A percentile compares a stretch with the other conserved stretches of the same genome.
phyloP scores from a whole-genome alignment of 2,113 vertebrate species.

The Phaetusa simplex region DNA sequence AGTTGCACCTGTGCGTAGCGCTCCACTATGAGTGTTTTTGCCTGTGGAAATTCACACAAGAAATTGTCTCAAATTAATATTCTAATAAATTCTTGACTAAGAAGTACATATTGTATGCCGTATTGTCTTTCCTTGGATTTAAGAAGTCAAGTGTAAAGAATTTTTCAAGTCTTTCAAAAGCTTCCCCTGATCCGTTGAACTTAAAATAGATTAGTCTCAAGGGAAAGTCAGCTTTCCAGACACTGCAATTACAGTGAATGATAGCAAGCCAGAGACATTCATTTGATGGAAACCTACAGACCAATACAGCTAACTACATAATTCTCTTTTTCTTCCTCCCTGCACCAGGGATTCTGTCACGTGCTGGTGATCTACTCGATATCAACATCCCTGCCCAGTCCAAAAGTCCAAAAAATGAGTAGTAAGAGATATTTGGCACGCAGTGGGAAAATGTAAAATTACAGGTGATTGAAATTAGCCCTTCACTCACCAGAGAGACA shows the following conservation, averaged over 20 bases:
- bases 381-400: neutral
- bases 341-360: neutral
- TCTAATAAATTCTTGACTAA: neutral
- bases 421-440: neutral
- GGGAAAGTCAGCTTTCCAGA: constrained; percentile 74
- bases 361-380: neutral
- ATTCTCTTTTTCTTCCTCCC: constrained; percentile 51
- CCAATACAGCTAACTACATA: constrained; percentile 43
- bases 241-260: constrained; percentile 76
- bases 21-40: neutral
- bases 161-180: constrained; percentile 66
- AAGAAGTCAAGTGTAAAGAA: constrained; percentile 63
- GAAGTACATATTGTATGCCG: neutral
- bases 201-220: constrained; percentile 78
- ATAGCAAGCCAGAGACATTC: constrained; percentile 71
- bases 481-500: neutral
- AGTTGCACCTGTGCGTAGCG: neutral
- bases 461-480: neutral
- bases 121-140: constrained; percentile 37
- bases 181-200: constrained; percentile 72
- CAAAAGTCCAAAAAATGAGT: neutral
- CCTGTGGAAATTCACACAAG: neutral
- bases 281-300: constrained; percentile 68
- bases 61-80: constrained; percentile 21
- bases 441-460: neutral